phyloP scores from a whole-genome alignment of 2,888 invertebrate species.

The Pristionchus fissidentatus region DNA sequence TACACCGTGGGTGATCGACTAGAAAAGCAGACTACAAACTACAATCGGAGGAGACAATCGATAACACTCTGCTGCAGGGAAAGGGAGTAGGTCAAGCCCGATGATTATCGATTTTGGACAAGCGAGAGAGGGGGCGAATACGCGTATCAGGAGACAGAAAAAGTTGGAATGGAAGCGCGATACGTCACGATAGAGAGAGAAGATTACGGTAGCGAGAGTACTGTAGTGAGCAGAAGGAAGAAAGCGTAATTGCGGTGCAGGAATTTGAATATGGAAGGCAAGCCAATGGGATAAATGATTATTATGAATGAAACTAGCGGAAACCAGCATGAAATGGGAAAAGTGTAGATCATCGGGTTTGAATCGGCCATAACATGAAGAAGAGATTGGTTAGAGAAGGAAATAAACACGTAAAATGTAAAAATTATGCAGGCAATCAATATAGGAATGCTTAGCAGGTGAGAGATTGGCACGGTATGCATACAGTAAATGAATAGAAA shows the following conservation, averaged over 20 bases:
- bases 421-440: background rate
- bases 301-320: constrained; percentile 7
- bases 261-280: background rate
- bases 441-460: background rate
- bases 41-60: background rate
- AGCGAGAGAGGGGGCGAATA: constrained; percentile 10
- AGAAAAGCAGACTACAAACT: too few relatives aligned
- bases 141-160: background rate
- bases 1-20: background rate
- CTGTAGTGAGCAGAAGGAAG: background rate
- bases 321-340: background rate
- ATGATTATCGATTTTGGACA: background rate
- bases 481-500: background rate
- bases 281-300: background rate
- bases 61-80: background rate
- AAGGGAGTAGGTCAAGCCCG: constrained; percentile 20
- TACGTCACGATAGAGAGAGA: too few relatives aligned
- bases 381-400: background rate
- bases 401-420: background rate
- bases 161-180: background rate
- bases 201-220: too few relatives aligned
- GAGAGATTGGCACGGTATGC: background rate
- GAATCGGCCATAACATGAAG: background rate
- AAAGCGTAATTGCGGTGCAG: background rate
- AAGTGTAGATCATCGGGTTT: background rate